Percentiles rank a stretch among this genome's conserved stretches.
Conservation (phyloP, 2,888 invertebrate genomes). For the Julus scandinavius region DNA sequence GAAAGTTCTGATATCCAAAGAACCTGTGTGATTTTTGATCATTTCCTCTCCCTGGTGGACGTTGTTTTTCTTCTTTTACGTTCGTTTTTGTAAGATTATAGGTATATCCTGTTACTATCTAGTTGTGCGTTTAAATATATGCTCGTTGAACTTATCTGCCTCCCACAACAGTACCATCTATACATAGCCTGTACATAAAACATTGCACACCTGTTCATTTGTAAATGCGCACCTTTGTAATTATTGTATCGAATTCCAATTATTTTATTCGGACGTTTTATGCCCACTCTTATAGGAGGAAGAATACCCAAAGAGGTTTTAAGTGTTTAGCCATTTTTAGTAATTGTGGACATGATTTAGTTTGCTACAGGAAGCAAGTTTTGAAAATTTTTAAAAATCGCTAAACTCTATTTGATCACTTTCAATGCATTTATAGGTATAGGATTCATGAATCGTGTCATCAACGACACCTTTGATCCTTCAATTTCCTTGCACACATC, state of each 20-base stretch:
- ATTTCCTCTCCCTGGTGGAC: not conserved
- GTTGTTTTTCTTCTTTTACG: not conserved
- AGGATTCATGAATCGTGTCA: not conserved
- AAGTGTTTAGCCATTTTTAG: not conserved
- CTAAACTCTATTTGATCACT: not conserved
- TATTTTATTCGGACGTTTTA: not conserved
- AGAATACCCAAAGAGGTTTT: not conserved
- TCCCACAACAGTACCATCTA: not conserved
- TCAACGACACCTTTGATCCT: not conserved
- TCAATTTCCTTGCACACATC: not conserved
- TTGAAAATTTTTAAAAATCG: not conserved
- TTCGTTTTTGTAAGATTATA: conserved; percentile 38
- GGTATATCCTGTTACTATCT: conserved; percentile 24
- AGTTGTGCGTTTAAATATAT: conserved; percentile 29
- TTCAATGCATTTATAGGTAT: not conserved
- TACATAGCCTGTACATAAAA: conserved; percentile 12
- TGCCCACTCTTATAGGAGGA: not conserved
- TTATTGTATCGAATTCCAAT: not conserved
- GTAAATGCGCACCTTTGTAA: conserved; percentile 30
- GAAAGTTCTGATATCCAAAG: conserved; percentile 26
- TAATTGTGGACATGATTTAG: not conserved
- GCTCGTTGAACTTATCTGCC: not conserved
- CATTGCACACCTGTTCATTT: not conserved
- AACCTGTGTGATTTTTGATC: conserved; percentile 10
- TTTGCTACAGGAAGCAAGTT: not conserved